Evolutionary conservation across 2,888 invertebrate genomes (phyloP).

Genomic region (Spatulosminthurus flaviceps): DNA sequence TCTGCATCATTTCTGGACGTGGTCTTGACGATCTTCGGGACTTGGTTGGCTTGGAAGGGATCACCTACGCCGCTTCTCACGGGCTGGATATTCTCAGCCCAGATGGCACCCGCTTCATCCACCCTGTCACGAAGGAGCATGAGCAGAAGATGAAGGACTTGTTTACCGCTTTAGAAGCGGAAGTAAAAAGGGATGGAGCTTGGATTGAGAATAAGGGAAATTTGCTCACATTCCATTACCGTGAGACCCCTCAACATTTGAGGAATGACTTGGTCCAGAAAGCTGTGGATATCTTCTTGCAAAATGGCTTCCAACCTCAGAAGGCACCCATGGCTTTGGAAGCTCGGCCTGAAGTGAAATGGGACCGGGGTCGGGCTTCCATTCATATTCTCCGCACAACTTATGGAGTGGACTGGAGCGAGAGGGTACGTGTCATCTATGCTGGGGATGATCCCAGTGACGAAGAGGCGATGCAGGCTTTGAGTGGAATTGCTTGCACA

Average conservation of each 20-base stretch:
- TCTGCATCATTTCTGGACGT: conserved; percentile 67
- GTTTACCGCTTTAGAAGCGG: conserved; percentile 65
- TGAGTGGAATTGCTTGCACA: conserved; percentile 67
- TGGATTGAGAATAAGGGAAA: conserved; percentile 68
- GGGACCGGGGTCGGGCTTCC: conserved; percentile 67
- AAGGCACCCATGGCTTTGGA: conserved; percentile 66
- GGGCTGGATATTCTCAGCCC: conserved; percentile 68
- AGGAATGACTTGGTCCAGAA: conserved; percentile 65
- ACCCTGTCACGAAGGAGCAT: conserved; percentile 67
- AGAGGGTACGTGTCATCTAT: conserved; percentile 67
- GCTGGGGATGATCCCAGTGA: conserved; percentile 67
- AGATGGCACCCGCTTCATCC: conserved; percentile 67
- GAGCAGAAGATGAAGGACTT: conserved; percentile 66
- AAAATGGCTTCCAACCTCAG: conserved; percentile 66
- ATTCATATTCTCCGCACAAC: conserved; percentile 67
- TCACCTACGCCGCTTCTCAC: conserved; percentile 68
- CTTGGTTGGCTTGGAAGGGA: conserved; percentile 67
- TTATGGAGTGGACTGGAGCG: conserved; percentile 68
- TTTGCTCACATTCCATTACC: conserved; percentile 67
- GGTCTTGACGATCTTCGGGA: conserved; percentile 66
- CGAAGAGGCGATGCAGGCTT: conserved; percentile 65
- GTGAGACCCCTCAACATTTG: conserved; percentile 65
- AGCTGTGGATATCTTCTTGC: conserved; percentile 65
- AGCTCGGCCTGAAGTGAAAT: conserved; percentile 67
- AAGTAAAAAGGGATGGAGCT: conserved; percentile 66